Percentiles rank a stretch among this genome's conserved stretches.
These are phyloP conservation scores for Aphelenchoides avenae DNA, from an alignment of 1,140 invertebrate species.

Conservation along the genomic window DNA sequence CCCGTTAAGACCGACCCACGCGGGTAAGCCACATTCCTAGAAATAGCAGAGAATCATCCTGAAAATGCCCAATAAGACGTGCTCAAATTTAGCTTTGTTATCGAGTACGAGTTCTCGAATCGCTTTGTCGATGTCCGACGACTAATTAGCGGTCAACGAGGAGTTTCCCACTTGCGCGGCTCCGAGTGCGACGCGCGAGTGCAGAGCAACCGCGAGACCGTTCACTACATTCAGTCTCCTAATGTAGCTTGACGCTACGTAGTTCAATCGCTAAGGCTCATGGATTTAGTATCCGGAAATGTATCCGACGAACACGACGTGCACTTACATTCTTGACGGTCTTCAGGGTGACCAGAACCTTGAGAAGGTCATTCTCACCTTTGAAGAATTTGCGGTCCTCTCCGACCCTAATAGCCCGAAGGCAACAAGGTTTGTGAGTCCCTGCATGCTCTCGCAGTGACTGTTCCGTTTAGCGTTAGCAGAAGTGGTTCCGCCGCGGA, in stretches of 20 bases:
- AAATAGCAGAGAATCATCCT: no score
- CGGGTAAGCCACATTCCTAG: constrained; percentile 37
- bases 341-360: constrained; percentile 58
- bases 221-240: constrained; percentile 53
- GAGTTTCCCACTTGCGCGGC: constrained; percentile 52
- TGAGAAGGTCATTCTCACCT: constrained; percentile 56
- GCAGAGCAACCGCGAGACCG: constrained; percentile 50
- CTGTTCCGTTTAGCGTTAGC: no score
- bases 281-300: constrained; percentile 46
- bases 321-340: constrained; percentile 58
- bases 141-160: constrained; percentile 42
- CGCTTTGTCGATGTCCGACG: constrained; percentile 48
- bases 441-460: no score
- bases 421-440: no score
- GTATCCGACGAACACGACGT: constrained; percentile 58
- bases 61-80: no score
- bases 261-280: background rate
- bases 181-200: constrained; percentile 58
- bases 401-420: background rate
- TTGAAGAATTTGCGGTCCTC: constrained; percentile 36
- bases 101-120: constrained; percentile 57
- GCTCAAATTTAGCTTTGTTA: constrained; percentile 45
- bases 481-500: background rate
- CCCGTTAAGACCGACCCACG: constrained; percentile 52
- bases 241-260: constrained; percentile 26